phyloP scores from a whole-genome alignment of 2,113 vertebrate species.

The Dasypus novemcinctus region DNA sequence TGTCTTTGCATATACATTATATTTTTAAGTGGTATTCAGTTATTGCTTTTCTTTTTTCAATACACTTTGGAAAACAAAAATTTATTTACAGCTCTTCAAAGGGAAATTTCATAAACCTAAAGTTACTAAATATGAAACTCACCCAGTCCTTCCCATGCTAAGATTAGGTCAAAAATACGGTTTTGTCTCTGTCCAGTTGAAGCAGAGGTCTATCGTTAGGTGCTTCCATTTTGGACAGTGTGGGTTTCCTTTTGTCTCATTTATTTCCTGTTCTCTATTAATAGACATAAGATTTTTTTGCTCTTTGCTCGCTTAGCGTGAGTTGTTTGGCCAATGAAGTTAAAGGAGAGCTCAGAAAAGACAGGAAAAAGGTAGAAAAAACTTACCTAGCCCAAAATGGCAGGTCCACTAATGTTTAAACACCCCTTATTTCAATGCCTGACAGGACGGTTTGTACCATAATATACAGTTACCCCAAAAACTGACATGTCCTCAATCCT shows the following conservation, averaged over 20 bases:
- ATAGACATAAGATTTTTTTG: not conserved
- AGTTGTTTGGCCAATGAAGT: not conserved
- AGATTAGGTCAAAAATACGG: not conserved
- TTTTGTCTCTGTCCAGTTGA: rapidly evolving
- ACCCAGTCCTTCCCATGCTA: not conserved
- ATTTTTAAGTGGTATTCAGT: not conserved
- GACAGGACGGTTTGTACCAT: not conserved
- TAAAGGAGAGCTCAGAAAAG: not conserved
- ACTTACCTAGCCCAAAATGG: not conserved
- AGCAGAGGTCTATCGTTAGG: not conserved
- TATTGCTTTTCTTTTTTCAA: not conserved
- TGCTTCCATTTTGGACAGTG: not conserved
- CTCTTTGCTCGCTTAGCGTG: not conserved
- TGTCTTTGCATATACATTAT: not conserved
- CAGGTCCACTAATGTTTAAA: not conserved
- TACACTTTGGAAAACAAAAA: not conserved
- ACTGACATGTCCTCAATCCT: not conserved
- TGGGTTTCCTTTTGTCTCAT: not conserved
- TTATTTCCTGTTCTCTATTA: not conserved
- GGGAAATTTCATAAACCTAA: not conserved
- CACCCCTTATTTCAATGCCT: not conserved
- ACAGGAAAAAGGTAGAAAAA: not conserved
- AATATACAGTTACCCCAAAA: not conserved
- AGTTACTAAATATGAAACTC: not conserved
- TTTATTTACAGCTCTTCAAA: not conserved